These are phyloP conservation scores for Phylloscopus whistleri DNA, from an alignment of 2,113 vertebrate species.

Conservation along the genomic window DNA sequence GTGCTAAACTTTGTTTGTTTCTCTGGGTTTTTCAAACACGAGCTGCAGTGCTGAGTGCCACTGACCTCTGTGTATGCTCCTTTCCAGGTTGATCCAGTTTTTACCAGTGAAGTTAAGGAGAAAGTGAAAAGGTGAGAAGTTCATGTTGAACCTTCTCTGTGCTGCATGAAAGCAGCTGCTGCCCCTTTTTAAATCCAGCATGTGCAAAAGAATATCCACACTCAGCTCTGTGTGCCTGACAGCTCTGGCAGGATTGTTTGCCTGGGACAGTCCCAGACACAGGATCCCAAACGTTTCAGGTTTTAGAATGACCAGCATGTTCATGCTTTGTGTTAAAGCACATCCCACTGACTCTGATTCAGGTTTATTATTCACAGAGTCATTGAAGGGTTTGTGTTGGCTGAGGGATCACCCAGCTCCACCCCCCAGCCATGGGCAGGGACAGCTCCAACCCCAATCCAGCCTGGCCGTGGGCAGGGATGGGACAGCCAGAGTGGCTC, in stretches of 20 bases:
- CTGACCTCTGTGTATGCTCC: background rate
- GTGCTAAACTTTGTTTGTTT: background rate
- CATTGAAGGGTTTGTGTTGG: accelerated
- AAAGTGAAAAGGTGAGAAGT: slow-evolving; percentile 79
- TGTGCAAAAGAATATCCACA: accelerated
- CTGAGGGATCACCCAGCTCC: background rate
- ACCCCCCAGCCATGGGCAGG: background rate
- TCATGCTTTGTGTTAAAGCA: background rate
- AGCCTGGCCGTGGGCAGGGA: accelerated
- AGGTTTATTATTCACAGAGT: accelerated
- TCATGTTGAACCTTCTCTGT: no score
- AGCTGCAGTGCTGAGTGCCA: background rate
- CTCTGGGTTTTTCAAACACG: background rate
- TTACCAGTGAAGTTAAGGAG: slow-evolving; percentile 80
- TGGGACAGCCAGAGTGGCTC: accelerated
- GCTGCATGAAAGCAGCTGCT: background rate
- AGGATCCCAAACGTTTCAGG: background rate
- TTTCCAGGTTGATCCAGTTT: slow-evolving; percentile 82
- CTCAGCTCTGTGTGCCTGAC: no score
- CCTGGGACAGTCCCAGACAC: background rate
- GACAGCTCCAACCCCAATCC: background rate
- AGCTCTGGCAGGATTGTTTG: background rate
- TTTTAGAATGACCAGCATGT: background rate
- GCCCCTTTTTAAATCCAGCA: background rate
- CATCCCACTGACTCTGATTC: background rate